Percentiles rank a stretch among this genome's conserved stretches.
phyloP scores from a whole-genome alignment of 2,888 invertebrate genomes.

The Drosophila cracens region DNA sequence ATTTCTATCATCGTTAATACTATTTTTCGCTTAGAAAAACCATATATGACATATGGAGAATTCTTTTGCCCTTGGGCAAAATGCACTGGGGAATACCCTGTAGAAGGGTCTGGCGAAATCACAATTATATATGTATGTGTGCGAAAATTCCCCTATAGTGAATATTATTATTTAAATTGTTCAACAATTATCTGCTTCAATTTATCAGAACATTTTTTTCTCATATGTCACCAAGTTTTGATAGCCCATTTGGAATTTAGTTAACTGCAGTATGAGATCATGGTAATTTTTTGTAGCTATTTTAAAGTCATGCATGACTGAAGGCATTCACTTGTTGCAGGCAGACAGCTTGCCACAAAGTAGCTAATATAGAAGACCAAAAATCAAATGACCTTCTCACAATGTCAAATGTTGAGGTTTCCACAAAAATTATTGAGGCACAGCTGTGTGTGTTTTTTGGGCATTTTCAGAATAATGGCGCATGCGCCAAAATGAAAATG shows the following conservation, averaged over 20 bases:
- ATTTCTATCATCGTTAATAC: constrained; percentile 1
- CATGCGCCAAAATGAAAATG: constrained; percentile 67
- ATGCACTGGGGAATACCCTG: neutral
- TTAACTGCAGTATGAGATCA: constrained; percentile 15
- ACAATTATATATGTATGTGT: neutral
- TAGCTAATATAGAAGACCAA: neutral
- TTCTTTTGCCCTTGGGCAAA: constrained; percentile 1
- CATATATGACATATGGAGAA: neutral
- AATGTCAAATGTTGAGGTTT: constrained; percentile 66
- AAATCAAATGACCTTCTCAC: constrained; percentile 66
- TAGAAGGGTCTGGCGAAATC: neutral
- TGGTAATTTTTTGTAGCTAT: neutral
- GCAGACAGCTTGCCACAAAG: neutral
- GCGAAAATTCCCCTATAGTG: neutral
- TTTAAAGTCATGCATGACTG: neutral
- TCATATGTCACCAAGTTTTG: neutral
- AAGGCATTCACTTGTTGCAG: constrained; percentile 54
- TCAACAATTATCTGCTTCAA: neutral
- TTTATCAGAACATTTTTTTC: constrained; percentile 4
- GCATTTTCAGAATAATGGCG: constrained; percentile 42
- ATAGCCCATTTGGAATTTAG: constrained; percentile 4
- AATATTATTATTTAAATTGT: neutral
- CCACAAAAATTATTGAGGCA: constrained; percentile 35
- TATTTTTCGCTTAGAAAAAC: constrained; percentile 17
- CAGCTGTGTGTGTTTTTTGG: constrained; percentile 55